phyloP scores from a whole-genome alignment of 2,113 vertebrate species.

The Ceyx cyanopectus region DNA sequence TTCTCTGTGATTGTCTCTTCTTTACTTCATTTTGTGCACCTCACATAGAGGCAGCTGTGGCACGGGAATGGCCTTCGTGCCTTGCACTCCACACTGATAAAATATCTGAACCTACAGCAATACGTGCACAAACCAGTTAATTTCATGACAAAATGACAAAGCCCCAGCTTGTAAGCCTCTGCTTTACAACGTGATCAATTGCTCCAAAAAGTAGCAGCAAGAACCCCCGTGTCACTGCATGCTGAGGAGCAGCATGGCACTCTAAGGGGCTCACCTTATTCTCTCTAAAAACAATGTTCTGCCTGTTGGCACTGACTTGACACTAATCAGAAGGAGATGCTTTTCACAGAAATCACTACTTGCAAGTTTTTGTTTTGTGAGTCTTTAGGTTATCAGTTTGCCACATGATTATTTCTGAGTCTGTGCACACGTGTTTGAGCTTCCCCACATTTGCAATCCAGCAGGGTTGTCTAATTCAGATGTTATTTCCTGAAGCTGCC shows the following conservation, averaged over 20 bases:
- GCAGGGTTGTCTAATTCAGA: constrained; percentile 30
- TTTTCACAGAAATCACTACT: background rate
- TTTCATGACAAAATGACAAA: constrained; percentile 56
- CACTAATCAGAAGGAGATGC: background rate
- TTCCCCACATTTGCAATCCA: background rate
- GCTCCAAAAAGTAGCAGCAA: constrained; percentile 13
- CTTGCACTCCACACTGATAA: constrained; percentile 14
- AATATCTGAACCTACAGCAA: constrained; percentile 39
- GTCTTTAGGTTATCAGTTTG: constrained; percentile 18
- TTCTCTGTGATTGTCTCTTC: background rate
- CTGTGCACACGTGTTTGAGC: background rate
- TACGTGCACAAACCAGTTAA: background rate
- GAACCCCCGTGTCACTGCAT: background rate
- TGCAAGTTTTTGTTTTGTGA: background rate
- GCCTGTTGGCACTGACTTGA: background rate
- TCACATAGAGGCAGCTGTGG: background rate
- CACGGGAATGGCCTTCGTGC: background rate
- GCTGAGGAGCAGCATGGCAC: background rate
- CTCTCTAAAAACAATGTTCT: background rate
- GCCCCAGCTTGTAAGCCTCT: constrained; percentile 42
- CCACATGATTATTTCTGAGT: constrained; percentile 2
- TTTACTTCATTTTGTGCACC: background rate
- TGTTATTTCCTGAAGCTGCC: background rate
- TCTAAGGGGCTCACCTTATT: background rate
- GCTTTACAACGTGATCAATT: constrained; percentile 35